Percentiles rank a stretch among this genome's conserved stretches.
Evolutionary conservation across 2,888 invertebrate genomes (phyloP).

Genomic region (Poecilobothrus nobilitatus): DNA sequence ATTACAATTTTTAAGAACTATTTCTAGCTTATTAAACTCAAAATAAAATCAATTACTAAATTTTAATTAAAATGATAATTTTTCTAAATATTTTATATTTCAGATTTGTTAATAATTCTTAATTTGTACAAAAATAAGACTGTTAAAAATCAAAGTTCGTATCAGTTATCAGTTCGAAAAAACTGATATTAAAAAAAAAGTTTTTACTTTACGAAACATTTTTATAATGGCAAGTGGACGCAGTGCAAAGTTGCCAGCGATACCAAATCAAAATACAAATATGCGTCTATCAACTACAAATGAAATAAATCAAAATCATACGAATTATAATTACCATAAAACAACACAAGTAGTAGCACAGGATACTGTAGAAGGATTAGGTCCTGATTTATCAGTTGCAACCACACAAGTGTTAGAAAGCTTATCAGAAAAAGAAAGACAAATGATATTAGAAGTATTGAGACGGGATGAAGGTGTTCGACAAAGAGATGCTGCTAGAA

Average conservation of each 20-base stretch:
- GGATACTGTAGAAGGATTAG: slow-evolving; percentile 36
- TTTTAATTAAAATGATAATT: no score
- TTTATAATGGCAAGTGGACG: slow-evolving; percentile 41
- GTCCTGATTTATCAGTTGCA: slow-evolving; percentile 38
- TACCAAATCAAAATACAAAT: slow-evolving; percentile 30
- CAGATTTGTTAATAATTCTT: background rate
- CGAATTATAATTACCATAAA: slow-evolving; percentile 26
- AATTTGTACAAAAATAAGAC: background rate
- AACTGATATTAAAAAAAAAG: background rate
- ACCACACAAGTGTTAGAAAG: slow-evolving; percentile 41
- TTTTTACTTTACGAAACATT: background rate
- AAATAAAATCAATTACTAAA: no score
- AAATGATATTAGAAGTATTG: slow-evolving; percentile 49
- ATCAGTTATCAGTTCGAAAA: no score
- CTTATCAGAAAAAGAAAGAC: slow-evolving; percentile 44
- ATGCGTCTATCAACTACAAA: slow-evolving; percentile 24
- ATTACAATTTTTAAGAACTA: no score
- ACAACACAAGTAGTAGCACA: slow-evolving; percentile 25
- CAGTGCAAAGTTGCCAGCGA: slow-evolving; percentile 40
- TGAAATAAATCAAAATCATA: slow-evolving; percentile 21
- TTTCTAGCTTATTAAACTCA: no score
- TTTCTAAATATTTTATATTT: no score
- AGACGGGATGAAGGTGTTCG: slow-evolving; percentile 48
- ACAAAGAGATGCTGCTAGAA: slow-evolving; percentile 46
- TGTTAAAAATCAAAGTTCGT: background rate